Conservation (phyloP, 2,797 vertebrate species). For the Phrynocephalus guinanensis region DNA sequence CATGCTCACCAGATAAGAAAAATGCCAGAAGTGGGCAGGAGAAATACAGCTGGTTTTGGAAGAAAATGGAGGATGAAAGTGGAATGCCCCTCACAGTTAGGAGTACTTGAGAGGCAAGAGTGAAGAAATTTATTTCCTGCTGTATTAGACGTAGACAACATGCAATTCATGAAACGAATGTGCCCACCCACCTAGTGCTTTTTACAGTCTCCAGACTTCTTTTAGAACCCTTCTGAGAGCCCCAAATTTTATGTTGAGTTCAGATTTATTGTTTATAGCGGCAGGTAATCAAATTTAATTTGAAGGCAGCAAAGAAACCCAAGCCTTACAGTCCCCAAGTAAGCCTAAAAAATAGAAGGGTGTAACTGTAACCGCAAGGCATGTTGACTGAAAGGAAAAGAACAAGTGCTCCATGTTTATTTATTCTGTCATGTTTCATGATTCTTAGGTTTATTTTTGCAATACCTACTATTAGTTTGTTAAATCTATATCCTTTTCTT, state of each 20-base stretch:
- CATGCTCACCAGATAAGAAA: neutral
- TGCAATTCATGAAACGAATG: neutral
- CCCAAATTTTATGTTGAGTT: slow-evolving; percentile 10
- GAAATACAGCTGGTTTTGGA: neutral
- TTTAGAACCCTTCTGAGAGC: neutral
- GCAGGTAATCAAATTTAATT: slow-evolving; percentile 1
- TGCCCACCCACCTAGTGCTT: neutral
- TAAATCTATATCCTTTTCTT: no score
- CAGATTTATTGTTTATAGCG: slow-evolving; percentile 1
- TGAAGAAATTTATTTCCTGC: neutral
- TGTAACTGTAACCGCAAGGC: neutral
- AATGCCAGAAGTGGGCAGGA: neutral
- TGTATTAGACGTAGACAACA: neutral
- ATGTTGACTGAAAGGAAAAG: neutral
- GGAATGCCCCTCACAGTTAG: neutral
- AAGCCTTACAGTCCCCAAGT: neutral
- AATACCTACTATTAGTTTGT: neutral
- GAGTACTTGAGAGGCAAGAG: neutral
- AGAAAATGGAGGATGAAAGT: neutral
- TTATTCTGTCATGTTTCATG: neutral
- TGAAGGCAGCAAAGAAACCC: neutral
- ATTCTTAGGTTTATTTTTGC: neutral
- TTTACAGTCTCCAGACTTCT: neutral
- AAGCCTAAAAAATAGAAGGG: neutral
- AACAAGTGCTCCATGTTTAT: neutral